phyloP scores from a whole-genome alignment of 2,888 invertebrate genomes.

The Rhamphomyia laevipes region DNA sequence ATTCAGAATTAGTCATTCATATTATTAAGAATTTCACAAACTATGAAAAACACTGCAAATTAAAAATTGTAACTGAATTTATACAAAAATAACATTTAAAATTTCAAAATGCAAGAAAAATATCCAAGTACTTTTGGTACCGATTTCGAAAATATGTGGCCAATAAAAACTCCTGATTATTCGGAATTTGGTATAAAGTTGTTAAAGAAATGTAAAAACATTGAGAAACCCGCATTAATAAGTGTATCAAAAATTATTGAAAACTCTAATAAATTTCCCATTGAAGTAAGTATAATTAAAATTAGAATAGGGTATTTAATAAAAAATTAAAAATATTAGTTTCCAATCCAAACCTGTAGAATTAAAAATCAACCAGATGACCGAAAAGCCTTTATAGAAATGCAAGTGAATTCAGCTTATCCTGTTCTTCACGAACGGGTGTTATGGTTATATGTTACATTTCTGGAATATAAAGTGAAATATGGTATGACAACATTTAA shows the following conservation, averaged over 20 bases:
- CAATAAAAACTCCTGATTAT: not conserved
- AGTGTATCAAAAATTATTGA: conserved; percentile 3
- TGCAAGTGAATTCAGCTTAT: conserved; percentile 41
- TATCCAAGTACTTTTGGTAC: not conserved
- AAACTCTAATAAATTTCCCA: conserved; percentile 10
- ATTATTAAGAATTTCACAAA: no score
- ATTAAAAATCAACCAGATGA: conserved; percentile 14
- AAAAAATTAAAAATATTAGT: conserved; percentile 13
- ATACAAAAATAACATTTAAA: no score
- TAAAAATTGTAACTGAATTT: no score
- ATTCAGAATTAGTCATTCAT: no score
- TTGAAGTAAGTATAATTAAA: conserved; percentile 9
- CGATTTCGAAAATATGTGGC: not conserved
- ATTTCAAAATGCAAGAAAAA: no score
- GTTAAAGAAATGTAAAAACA: not conserved
- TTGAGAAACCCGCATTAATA: not conserved
- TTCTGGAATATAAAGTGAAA: conserved; percentile 45
- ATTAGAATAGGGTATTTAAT: no score
- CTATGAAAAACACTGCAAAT: no score
- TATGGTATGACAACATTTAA: conserved; percentile 17
- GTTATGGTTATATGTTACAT: conserved; percentile 44
- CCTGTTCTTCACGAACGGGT: conserved; percentile 52
- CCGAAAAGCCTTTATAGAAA: conserved; percentile 10
- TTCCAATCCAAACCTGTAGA: conserved; percentile 15
- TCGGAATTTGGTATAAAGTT: not conserved